Percentiles rank a stretch among this genome's conserved stretches.
These are phyloP conservation scores for Eidolon helvum DNA, from an alignment of 2,113 vertebrate species.

Conservation along the genomic window DNA sequence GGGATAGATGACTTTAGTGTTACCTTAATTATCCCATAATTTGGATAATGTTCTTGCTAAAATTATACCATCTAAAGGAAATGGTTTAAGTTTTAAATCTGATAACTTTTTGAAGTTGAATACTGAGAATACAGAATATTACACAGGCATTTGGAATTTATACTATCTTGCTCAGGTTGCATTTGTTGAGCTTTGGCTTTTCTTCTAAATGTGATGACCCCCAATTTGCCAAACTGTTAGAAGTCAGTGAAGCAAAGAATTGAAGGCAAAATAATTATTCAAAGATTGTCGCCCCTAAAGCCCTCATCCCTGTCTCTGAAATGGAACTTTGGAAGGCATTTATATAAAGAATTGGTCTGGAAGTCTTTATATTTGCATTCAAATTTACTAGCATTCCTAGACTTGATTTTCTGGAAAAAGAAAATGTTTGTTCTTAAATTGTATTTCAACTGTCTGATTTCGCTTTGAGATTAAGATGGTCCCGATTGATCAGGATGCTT, in stretches of 20 bases:
- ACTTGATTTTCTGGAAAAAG: constrained; percentile 41
- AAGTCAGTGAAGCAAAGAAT: constrained; percentile 68
- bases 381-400: constrained; percentile 25
- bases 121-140: constrained; percentile 58
- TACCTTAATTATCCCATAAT: constrained; percentile 41
- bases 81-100: constrained; percentile 29
- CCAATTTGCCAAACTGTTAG: constrained; percentile 57
- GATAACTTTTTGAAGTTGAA: constrained; percentile 20
- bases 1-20: background rate
- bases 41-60: constrained; percentile 33
- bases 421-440: constrained; percentile 11
- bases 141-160: constrained; percentile 15
- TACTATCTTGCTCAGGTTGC: constrained; percentile 38
- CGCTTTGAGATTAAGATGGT: background rate
- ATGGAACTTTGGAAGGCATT: constrained; percentile 49
- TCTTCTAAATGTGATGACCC: constrained; percentile 45
- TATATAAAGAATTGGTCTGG: constrained; percentile 40
- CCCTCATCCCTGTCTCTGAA: constrained; percentile 33
- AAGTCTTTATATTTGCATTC: constrained; percentile 47
- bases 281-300: constrained; percentile 54
- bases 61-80: constrained; percentile 17
- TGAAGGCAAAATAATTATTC: constrained; percentile 66
- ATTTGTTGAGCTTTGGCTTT: constrained; percentile 38
- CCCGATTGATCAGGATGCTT: background rate
- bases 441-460: constrained; percentile 27